These are phyloP conservation scores for Mesoclemmys tuberculata DNA, from an alignment of 2,113 vertebrate genomes.

Conservation along the genomic window DNA sequence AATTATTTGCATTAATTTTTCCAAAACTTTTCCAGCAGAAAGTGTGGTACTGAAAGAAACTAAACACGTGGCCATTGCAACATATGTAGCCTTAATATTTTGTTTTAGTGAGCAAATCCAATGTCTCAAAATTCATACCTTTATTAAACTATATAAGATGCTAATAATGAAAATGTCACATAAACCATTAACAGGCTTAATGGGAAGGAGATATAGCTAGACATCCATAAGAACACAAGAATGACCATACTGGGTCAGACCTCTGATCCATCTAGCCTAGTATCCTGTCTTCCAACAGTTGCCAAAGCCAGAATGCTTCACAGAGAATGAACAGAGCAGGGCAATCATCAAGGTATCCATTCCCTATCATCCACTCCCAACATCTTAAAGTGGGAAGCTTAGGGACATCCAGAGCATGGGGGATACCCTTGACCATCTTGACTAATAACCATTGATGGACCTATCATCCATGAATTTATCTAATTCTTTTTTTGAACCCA, in stretches of 20 bases:
- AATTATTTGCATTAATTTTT: not conserved
- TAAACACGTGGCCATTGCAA: not conserved
- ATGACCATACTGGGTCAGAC: not conserved
- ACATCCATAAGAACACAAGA: not conserved
- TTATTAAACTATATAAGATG: not conserved
- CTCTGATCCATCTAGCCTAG: not conserved
- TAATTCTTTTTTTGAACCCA: not conserved
- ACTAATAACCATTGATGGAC: not conserved
- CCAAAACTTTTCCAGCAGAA: not conserved
- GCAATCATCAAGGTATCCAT: not conserved
- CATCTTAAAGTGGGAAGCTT: not conserved
- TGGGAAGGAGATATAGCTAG: not conserved
- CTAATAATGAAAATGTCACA: not conserved
- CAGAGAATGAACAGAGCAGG: not conserved
- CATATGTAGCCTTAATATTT: not conserved
- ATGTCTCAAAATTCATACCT: not conserved
- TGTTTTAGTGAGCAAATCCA: not conserved
- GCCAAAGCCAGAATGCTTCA: not conserved
- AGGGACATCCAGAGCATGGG: not conserved
- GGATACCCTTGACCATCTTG: not conserved
- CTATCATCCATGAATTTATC: not conserved
- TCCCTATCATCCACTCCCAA: not conserved
- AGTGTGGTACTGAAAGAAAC: not conserved
- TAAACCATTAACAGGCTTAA: not conserved
- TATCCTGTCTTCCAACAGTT: not conserved